These are phyloP conservation scores for Babylonia areolata DNA, from an alignment of 1,140 invertebrate species.

Conservation along the genomic window DNA sequence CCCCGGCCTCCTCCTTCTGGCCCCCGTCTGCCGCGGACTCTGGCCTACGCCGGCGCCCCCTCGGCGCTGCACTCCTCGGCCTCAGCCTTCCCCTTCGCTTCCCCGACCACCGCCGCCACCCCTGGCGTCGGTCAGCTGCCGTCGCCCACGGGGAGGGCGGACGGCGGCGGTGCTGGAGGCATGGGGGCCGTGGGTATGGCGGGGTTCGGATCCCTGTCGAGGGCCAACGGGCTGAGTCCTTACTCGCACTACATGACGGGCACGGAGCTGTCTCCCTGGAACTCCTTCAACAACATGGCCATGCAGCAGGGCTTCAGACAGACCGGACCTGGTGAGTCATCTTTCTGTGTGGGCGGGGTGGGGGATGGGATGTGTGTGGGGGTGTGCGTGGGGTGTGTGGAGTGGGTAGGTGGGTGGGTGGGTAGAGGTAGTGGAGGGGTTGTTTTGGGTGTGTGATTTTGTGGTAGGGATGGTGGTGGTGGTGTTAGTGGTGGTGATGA, in stretches of 20 bases:
- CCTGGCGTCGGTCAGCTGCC: conserved; percentile 49
- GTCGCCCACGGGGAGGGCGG: conserved; percentile 54
- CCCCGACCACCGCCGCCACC: conserved; percentile 53
- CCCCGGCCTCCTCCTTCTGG: conserved; percentile 39
- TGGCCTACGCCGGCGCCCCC: conserved; percentile 53
- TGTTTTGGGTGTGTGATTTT: background rate
- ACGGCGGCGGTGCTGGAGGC: background rate
- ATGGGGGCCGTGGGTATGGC: background rate
- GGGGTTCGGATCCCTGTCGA: conserved; percentile 48
- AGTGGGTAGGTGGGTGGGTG: background rate
- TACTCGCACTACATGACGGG: conserved; percentile 64
- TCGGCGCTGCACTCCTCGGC: conserved; percentile 57
- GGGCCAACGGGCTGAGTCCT: conserved; percentile 61
- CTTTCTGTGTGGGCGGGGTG: no score
- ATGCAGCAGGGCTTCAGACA: conserved; percentile 61
- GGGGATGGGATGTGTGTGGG: background rate
- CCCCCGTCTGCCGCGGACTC: conserved; percentile 54
- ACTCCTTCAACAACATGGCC: conserved; percentile 63
- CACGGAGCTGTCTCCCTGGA: conserved; percentile 66
- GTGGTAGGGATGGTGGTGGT: background rate
- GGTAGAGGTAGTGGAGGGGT: background rate
- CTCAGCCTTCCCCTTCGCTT: conserved; percentile 59
- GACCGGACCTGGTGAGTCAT: conserved; percentile 58
- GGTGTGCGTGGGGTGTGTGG: background rate
- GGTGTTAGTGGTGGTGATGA: background rate